Percentiles rank a stretch among this genome's conserved stretches.
These are phyloP conservation scores for Catostomus latipinnis DNA, from an alignment of 2,797 vertebrate species.

Conservation along the genomic window DNA sequence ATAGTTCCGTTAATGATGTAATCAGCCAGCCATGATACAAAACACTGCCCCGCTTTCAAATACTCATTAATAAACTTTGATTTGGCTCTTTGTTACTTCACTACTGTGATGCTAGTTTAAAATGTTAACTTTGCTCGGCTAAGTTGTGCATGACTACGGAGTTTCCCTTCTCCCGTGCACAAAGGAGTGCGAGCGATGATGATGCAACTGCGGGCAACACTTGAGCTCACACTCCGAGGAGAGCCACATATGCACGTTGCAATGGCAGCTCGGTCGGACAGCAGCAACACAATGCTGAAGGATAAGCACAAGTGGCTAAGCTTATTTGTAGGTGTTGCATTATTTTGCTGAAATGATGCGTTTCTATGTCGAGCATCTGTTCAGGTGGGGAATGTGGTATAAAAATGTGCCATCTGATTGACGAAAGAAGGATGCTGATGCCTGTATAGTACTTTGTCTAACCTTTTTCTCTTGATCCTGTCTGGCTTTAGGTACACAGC, in stretches of 20 bases:
- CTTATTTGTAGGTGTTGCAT: constrained; percentile 16
- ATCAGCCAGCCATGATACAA: background rate
- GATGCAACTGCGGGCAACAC: constrained; percentile 80
- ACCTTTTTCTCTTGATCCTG: constrained; percentile 10
- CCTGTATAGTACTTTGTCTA: constrained; percentile 18
- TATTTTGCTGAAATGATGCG: constrained; percentile 41
- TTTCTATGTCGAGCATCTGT: background rate
- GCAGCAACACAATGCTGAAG: constrained; percentile 37
- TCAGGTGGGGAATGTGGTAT: constrained; percentile 17
- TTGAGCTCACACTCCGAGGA: constrained; percentile 50
- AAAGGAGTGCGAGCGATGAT: constrained; percentile 69
- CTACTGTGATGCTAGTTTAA: constrained; percentile 6
- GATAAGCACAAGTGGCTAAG: constrained; percentile 23
- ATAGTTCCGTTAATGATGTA: constrained; percentile 53
- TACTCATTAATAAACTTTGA: background rate
- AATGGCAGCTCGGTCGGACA: constrained; percentile 64
- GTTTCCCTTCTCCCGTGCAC: constrained; percentile 70
- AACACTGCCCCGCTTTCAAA: background rate
- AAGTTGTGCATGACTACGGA: constrained; percentile 69
- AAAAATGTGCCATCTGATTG: background rate
- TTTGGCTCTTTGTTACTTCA: background rate
- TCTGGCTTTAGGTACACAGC: constrained; percentile 18
- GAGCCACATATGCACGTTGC: constrained; percentile 65
- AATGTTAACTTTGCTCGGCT: constrained; percentile 38
- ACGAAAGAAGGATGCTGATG: constrained; percentile 19